Base-by-base conservation (phyloP, 2,797 vertebrate genomes). In the Neopelma chrysocephalum region DNA sequence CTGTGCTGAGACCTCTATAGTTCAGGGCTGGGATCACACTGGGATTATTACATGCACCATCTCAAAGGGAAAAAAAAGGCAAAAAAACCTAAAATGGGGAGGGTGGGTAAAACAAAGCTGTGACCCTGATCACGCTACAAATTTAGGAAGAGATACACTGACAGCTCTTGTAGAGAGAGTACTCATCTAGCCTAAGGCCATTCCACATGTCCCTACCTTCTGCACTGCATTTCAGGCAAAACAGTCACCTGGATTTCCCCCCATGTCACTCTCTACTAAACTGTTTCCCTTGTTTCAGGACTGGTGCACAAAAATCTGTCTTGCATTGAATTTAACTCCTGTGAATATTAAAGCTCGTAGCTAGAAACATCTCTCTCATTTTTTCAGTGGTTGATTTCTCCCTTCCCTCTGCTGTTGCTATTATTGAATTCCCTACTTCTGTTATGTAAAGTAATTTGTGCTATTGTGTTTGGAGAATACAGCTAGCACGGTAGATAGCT, bases 401-500 rank as follows among this genome's bases (percentile, higher is more conserved):
- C 32, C 50, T 94, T 88, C 61, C 60, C 61, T 95, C 57, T 3
- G 3, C 81, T 69, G 57, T 80, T 90, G 83, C 90, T 96, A 90
- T 95, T 95, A 96, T 91, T 96, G 89, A 95, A 93, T 94, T 93
- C 83, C 75, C 78, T 57, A 71, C 94, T 92, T 92, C 93, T 94
- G 81, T 94, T 96, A 94, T 75, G 75, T 94, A 91, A 95, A 96
- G 90, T 96, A 94, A 95, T 95, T 95, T 89, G 78, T 68, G 90
- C 94, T 84, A 92, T 93, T 95, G 91, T 96, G 86, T 75, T 96
- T 20, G 0, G 83, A 92, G 79, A 95, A 94, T 58, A 58, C 2
- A 1, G 78, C 86, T 50, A 81, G 83, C 53, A n/a, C 1, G 0
- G 81, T 27, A 90, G 78, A 95, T n/a, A 93, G 68, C 54, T 40